Evolutionary conservation across 1,140 invertebrate genomes (phyloP).

Genomic region (Centruroides vittatus): DNA sequence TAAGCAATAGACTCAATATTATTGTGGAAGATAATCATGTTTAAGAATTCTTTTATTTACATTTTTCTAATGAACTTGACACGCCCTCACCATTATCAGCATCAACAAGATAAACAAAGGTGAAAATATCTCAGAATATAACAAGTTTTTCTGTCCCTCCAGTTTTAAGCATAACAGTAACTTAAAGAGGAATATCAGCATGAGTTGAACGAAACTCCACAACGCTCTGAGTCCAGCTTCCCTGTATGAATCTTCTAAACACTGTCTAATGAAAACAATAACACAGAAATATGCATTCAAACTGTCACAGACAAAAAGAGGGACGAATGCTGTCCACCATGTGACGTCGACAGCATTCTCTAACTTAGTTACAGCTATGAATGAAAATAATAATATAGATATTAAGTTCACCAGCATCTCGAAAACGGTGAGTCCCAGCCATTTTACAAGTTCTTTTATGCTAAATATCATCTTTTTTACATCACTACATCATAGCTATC

Average conservation of each 20-base stretch:
- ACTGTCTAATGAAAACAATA: constrained; percentile 85
- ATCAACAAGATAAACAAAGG: constrained; percentile 81
- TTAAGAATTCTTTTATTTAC: too few relatives aligned
- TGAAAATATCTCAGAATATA: constrained; percentile 78
- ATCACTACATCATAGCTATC: too few relatives aligned
- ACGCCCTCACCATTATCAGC: constrained; percentile 77
- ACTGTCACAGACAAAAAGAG: constrained; percentile 78
- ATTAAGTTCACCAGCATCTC: constrained; percentile 82
- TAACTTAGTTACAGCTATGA: constrained; percentile 53
- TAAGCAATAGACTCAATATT: too few relatives aligned
- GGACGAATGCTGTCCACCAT: constrained; percentile 61
- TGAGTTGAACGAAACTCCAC: constrained; percentile 70
- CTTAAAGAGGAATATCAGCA: constrained; percentile 80
- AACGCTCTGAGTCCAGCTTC: constrained; percentile 54
- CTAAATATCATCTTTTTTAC: constrained; percentile 61
- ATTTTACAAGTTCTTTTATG: constrained; percentile 69
- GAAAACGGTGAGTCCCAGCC: constrained; percentile 83
- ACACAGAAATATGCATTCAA: constrained; percentile 86
- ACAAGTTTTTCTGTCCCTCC: constrained; percentile 56
- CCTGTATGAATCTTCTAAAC: constrained; percentile 48
- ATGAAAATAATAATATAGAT: constrained; percentile 64
- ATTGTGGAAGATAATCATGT: neutral
- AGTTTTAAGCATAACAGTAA: constrained; percentile 80
- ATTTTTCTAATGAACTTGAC: constrained; percentile 52
- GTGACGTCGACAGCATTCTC: constrained; percentile 31